These are phyloP conservation scores for Stigmatopora nigra DNA, from an alignment of 2,113 vertebrate genomes.

Conservation along the genomic window DNA sequence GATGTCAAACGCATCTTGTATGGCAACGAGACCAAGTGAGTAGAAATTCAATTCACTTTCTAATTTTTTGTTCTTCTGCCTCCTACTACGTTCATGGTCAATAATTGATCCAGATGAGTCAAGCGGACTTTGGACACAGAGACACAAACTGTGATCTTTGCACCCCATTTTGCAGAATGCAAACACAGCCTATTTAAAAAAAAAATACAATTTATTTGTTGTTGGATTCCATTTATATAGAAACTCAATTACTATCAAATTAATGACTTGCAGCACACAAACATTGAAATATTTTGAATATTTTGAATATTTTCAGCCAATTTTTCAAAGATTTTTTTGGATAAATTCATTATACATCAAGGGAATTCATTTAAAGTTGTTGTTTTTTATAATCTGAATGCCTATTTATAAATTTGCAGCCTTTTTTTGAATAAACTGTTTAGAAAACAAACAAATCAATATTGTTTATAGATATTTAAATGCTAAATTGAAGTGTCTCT, in stretches of 20 bases:
- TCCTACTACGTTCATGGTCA: constrained; percentile 17
- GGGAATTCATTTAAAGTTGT: no score
- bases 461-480: no score
- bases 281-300: no score
- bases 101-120: constrained; percentile 18
- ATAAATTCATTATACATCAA: no score
- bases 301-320: no score
- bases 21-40: constrained; percentile 78
- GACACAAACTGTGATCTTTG: neutral
- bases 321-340: no score
- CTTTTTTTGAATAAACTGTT: no score
- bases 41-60: constrained; percentile 1
- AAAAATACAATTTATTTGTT: neutral
- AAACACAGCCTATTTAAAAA: neutral
- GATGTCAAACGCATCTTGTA: constrained; percentile 79
- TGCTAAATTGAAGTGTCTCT: no score
- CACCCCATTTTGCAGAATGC: neutral
- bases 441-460: no score
- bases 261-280: neutral
- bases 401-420: no score
- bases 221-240: neutral
- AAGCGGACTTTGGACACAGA: constrained; percentile 43
- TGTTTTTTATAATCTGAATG: no score
- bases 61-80: neutral
- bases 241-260: neutral